Evolutionary conservation across 1,140 invertebrate genomes (phyloP), one percentile per base, ranked within the genome.

Genomic region (Proctacanthus coquilletti): DNA sequence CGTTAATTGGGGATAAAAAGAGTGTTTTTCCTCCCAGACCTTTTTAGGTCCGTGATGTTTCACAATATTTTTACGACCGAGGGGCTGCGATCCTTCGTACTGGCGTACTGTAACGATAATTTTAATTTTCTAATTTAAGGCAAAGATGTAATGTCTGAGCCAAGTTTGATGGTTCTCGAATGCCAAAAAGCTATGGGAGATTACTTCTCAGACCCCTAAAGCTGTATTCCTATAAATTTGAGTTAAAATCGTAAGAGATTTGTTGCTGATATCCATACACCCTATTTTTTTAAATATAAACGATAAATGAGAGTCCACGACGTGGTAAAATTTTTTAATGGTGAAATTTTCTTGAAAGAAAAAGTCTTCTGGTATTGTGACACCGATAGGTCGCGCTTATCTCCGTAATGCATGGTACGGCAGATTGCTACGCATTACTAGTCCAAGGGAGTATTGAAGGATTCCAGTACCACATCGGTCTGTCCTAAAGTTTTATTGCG

Each of bases 151-250:
- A 20, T 5, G 34, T 19, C 15, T 32, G 30, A 5, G 36, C 21
- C 18, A 42, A 20, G n/a, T 19, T 13, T 34, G 17, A 18, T 4
- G 41, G 41, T 17, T 43, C 38, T n/a, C 25, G 19, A 4, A 43
- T 43, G 11, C 9, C 20, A 15, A 43, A 18, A n/a, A 40, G 38
- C 3, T 33, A 18, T 18, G 42, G 34, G 10, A 42, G 18, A 21
- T 42, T 30, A 13, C 41, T 36, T 14, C 34, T 42, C 10, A 42
- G 29, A 20, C 42, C 38, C 17, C 42, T 17, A 43, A 34, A 5
- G 38, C 34, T 21, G 34, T 43, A 18, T 39, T 36, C 8, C 41
- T 11, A 18, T 39, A 43, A 3, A 21, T 19, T 9, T 39, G 9
- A 10, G 35, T 42, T 10, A 42, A 21, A 10, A 15, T 11, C n/a